These are phyloP conservation scores for Drosophila macrospina DNA, from an alignment of 2,888 invertebrate genomes.

Conservation along the genomic window DNA sequence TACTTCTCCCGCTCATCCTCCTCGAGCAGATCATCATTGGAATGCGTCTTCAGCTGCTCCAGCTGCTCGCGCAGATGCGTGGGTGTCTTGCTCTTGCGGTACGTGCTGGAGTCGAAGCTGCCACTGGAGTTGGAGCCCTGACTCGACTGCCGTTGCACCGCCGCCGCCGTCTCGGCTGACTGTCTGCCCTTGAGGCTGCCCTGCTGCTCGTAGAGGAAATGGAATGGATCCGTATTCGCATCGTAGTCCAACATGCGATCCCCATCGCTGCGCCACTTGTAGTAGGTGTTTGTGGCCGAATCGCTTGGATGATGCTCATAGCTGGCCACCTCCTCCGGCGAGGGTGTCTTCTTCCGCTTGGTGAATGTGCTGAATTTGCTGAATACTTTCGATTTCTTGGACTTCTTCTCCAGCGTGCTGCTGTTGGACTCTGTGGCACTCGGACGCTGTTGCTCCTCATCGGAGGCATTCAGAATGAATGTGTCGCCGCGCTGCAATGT, in stretches of 20 bases:
- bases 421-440: slow-evolving; percentile 68
- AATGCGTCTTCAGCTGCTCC: slow-evolving; percentile 78
- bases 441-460: slow-evolving; percentile 50
- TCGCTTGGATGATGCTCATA: slow-evolving; percentile 83
- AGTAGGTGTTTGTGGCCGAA: slow-evolving; percentile 82
- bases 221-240: slow-evolving; percentile 83
- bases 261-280: slow-evolving; percentile 83
- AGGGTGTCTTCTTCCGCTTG: slow-evolving; percentile 81
- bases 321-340: slow-evolving; percentile 62
- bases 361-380: slow-evolving; percentile 84
- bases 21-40: slow-evolving; percentile 61
- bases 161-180: slow-evolving; percentile 15
- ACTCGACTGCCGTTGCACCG: slow-evolving; percentile 53
- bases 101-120: slow-evolving; percentile 82
- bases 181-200: slow-evolving; percentile 56
- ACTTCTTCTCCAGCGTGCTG: slow-evolving; percentile 80
- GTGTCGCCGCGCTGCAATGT: slow-evolving; percentile 83
- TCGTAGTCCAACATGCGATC: slow-evolving; percentile 79
- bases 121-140: slow-evolving; percentile 61
- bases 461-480: slow-evolving; percentile 79
- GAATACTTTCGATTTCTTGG: slow-evolving; percentile 82
- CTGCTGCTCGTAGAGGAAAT: slow-evolving; percentile 83
- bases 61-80: slow-evolving; percentile 79
- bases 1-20: slow-evolving; percentile 81
- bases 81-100: slow-evolving; percentile 81